Conservation (phyloP, 2,888 invertebrate species). For the Osmoderma eremita region DNA sequence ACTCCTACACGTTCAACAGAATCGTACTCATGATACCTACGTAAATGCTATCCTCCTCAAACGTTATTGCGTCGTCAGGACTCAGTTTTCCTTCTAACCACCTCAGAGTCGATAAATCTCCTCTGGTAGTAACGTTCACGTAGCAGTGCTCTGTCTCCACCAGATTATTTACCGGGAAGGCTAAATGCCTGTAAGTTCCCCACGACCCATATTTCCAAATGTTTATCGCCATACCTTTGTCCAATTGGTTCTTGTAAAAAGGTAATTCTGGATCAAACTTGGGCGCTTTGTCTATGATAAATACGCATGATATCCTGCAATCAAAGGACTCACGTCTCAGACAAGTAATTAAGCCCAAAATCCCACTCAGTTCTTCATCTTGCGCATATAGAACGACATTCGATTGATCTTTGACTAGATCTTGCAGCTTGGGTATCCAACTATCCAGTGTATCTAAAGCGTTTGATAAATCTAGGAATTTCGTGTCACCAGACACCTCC, state of each 20-base stretch:
- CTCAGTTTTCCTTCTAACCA: slow-evolving; percentile 77
- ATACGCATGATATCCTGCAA: slow-evolving; percentile 68
- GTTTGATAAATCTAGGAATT: neutral
- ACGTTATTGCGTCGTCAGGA: neutral
- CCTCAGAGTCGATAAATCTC: slow-evolving; percentile 82
- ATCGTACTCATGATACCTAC: neutral
- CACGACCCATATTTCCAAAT: slow-evolving; percentile 70
- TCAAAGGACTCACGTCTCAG: slow-evolving; percentile 72
- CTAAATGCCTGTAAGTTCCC: slow-evolving; percentile 60
- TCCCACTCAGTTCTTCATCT: slow-evolving; percentile 75
- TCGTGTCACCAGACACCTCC: neutral
- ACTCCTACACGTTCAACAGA: neutral
- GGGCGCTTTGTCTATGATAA: slow-evolving; percentile 71
- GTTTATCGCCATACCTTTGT: slow-evolving; percentile 81
- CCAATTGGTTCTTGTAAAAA: slow-evolving; percentile 73
- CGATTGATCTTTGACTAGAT: slow-evolving; percentile 11
- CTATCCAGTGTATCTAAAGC: neutral
- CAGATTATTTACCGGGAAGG: slow-evolving; percentile 46
- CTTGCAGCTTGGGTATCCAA: slow-evolving; percentile 29
- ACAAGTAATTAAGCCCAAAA: slow-evolving; percentile 88
- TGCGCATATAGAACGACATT: slow-evolving; percentile 67
- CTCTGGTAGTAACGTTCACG: slow-evolving; percentile 78
- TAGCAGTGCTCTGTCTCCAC: slow-evolving; percentile 73
- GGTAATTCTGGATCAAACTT: slow-evolving; percentile 71
- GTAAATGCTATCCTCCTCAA: slow-evolving; percentile 6